These are phyloP conservation scores for Eumaeus atala DNA, from an alignment of 1,140 invertebrate genomes.

Conservation along the genomic window DNA sequence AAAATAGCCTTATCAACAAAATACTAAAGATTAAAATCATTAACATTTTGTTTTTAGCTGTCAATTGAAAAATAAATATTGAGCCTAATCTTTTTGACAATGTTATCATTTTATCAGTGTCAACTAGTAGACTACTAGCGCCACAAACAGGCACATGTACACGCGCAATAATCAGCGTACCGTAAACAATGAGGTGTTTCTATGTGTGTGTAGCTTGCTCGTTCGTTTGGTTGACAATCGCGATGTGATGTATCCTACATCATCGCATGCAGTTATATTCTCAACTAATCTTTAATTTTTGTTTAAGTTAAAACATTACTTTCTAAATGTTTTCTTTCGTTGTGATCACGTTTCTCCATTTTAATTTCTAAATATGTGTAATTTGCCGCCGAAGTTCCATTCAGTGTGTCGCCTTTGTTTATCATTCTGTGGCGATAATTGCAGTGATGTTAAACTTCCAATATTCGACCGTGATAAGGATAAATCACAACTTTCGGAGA, in stretches of 20 bases:
- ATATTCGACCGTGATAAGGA: slow-evolving; percentile 76
- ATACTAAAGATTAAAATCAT: too few species aligned
- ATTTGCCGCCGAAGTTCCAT: slow-evolving; percentile 80
- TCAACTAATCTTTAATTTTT: slow-evolving; percentile 69
- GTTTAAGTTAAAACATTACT: slow-evolving; percentile 66
- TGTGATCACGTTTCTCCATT: slow-evolving; percentile 63
- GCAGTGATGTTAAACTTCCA: slow-evolving; percentile 76
- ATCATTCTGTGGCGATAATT: slow-evolving; percentile 75
- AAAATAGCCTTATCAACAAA: too few species aligned
- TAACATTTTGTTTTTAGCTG: too few species aligned
- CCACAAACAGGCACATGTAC: slow-evolving; percentile 45
- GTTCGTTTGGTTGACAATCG: slow-evolving; percentile 74
- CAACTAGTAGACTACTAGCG: slow-evolving; percentile 48
- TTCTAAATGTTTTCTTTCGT: slow-evolving; percentile 72
- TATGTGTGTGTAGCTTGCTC: slow-evolving; percentile 70
- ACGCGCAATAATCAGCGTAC: slow-evolving; percentile 52
- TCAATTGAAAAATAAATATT: too few species aligned
- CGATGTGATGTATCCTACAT: slow-evolving; percentile 74
- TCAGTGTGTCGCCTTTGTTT: slow-evolving; percentile 80
- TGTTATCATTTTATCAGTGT: slow-evolving; percentile 68
- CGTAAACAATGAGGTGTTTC: slow-evolving; percentile 63
- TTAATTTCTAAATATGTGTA: slow-evolving; percentile 78
- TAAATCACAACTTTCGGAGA: slow-evolving; percentile 72
- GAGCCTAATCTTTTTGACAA: slow-evolving; percentile 32
- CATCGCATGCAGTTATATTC: slow-evolving; percentile 72